Base-by-base conservation (phyloP, 2,113 vertebrate species). In the Nothobranchius furzeri region DNA sequence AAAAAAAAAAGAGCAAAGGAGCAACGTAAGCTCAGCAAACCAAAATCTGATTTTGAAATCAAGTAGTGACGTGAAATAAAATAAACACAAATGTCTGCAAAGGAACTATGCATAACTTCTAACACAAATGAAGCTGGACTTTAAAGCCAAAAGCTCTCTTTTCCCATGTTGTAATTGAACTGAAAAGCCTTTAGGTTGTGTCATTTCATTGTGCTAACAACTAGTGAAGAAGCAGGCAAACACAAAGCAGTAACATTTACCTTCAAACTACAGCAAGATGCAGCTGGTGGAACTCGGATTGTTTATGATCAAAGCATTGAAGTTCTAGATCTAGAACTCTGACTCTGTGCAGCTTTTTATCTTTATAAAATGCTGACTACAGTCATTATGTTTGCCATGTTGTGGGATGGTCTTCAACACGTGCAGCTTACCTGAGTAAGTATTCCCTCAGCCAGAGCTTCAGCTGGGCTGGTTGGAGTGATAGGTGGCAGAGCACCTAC, bases 361-460 rank as follows among this genome's bases (percentile, higher is more conserved):
- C 78, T 36, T 49, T 1, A 73, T 79, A 85, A 85, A 88, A 86
- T 35, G 85, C 81, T 78, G 72, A 83, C 68, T 84, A 74, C 49
- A 66, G 81, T 79, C 79, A 73, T 64, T 72, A 79, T 86, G 84
- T 65, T 35, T 68, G 78, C 30, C 55, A 74, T 80, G 78, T 83
- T 63, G 68, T 54, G 60, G 69, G 24, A 59, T 49, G 65, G 9
- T 24, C 60, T 52, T 79, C 55, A 53, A 35, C 52, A 49, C 35
- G 35, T 15, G 45, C 30, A 1, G 54, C 92, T 95, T 96, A 98
- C 96, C 94, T 95, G 96, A 61, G 96, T 96, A 51, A 97, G 91
- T 0, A 95, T 94, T 66, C 96, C 97, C 84, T 98, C 96, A 1
- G 96, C 96, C 89, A 98, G 93, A 15, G 95, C 97, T 66, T 98